A percentile compares a stretch with the other conserved stretches of the same genome.
Conservation (phyloP, 2,888 invertebrate species). For the Lepeophtheirus nordmannii region DNA sequence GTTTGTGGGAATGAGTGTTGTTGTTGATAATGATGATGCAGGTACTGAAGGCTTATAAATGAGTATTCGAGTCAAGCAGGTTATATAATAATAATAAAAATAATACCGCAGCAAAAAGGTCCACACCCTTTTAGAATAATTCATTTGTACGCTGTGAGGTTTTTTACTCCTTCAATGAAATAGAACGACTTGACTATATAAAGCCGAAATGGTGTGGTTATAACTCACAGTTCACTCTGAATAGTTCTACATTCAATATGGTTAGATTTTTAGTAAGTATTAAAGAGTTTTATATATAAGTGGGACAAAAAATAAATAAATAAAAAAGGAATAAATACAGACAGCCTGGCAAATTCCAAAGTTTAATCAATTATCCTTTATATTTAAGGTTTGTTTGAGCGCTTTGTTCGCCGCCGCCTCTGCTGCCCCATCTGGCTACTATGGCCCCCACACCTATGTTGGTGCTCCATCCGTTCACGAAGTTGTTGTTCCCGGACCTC, state of each 20-base stretch:
- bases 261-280: background rate
- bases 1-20: too few relatives aligned
- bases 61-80: too few relatives aligned
- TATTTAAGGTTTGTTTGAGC: background rate
- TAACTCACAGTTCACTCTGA: background rate
- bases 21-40: too few relatives aligned
- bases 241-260: constrained; percentile 1
- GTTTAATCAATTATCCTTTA: background rate
- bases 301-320: background rate
- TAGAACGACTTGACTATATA: background rate
- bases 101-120: too few relatives aligned
- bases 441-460: background rate
- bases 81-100: too few relatives aligned
- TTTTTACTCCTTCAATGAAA: too few relatives aligned
- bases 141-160: too few relatives aligned
- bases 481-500: background rate
- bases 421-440: background rate
- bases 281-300: background rate
- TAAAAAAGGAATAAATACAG: too few relatives aligned
- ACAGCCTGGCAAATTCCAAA: background rate
- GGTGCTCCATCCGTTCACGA: background rate
- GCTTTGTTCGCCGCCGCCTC: constrained; percentile 1
- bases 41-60: too few relatives aligned
- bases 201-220: background rate
- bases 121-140: too few relatives aligned